A percentile compares a stretch with the other conserved stretches of the same genome.
Conservation (phyloP, 2,113 vertebrate species). For the Rhagologus leucostigma region DNA sequence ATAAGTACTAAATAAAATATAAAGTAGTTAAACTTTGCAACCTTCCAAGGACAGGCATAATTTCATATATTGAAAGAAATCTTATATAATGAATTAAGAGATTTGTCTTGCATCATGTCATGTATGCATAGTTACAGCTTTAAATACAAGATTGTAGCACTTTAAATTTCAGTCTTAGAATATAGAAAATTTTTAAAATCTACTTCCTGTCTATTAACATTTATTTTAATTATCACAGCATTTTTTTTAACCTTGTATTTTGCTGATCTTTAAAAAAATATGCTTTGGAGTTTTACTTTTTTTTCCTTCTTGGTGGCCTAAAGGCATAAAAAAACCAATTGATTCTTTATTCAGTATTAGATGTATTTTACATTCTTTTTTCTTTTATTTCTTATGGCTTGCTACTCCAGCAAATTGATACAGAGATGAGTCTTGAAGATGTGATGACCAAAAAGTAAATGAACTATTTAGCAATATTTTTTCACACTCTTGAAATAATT, state of each 20-base stretch:
- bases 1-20: conserved; percentile 60
- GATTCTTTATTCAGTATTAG: not conserved
- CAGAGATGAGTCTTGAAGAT: not conserved
- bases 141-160: not conserved
- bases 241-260: not conserved
- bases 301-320: not conserved
- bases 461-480: not conserved
- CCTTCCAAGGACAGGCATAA: not conserved
- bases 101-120: not conserved
- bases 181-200: not conserved
- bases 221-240: not conserved
- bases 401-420: not conserved
- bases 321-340: not conserved
- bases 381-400: not conserved
- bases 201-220: not conserved
- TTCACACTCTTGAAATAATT: not conserved
- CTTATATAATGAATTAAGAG: not conserved
- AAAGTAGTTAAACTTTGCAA: conserved; percentile 13
- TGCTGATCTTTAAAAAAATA: not conserved
- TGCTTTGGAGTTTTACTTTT: not conserved
- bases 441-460: not conserved
- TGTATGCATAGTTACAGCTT: not conserved
- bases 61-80: not conserved
- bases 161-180: not conserved
- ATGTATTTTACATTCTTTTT: rapidly evolving